Evolutionary conservation across 2,797 vertebrate genomes (phyloP).

Genomic region (Peromyscus melanophrys): DNA sequence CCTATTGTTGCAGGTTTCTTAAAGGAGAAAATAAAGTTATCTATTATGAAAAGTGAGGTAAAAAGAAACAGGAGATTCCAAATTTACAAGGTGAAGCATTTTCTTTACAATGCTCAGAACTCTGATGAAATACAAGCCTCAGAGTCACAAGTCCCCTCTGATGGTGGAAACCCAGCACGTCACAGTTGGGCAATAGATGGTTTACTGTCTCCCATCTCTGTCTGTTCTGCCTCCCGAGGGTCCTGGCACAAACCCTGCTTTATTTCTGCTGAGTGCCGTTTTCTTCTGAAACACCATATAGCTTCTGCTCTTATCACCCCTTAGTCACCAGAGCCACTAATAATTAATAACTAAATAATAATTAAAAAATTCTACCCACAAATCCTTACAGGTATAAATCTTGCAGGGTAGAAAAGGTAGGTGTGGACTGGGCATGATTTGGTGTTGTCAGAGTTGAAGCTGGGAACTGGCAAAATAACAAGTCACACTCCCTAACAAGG

Average conservation of each 20-base stretch:
- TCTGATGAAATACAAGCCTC: neutral
- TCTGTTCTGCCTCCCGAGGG: neutral
- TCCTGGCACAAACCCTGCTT: neutral
- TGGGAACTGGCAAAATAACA: neutral
- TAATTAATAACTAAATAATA: neutral
- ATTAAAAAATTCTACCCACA: neutral
- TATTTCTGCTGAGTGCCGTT: neutral
- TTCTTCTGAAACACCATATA: neutral
- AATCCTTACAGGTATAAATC: conserved; percentile 29
- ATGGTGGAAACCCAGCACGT: neutral
- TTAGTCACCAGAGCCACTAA: neutral
- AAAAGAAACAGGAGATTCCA: neutral
- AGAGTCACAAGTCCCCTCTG: neutral
- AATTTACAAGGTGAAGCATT: neutral
- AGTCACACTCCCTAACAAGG: neutral
- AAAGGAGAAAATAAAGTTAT: conserved; percentile 53
- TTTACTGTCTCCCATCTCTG: neutral
- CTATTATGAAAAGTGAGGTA: conserved; percentile 29
- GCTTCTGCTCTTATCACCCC: neutral
- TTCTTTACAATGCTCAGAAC: neutral
- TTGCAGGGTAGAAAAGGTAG: neutral
- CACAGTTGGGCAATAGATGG: fast-evolving
- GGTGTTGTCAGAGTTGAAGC: neutral
- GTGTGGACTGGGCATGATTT: neutral
- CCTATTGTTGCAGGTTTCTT: conserved; percentile 62